phyloP scores from a whole-genome alignment of 2,797 vertebrate species.

The Psittacula echo region DNA sequence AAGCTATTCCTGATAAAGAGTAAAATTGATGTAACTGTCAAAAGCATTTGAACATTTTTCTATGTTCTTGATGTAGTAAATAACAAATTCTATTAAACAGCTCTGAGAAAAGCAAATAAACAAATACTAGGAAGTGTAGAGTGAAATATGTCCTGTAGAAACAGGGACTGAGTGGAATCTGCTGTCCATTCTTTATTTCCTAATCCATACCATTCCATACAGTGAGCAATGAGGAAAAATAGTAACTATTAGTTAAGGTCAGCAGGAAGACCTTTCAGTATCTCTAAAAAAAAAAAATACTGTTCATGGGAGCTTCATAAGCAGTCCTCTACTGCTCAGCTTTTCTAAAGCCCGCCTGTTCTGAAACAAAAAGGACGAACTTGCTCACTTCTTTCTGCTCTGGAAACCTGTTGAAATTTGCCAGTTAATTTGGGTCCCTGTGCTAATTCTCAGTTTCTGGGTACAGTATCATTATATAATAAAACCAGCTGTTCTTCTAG shows the following conservation, averaged over 20 bases:
- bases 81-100: neutral
- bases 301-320: neutral
- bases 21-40: slow-evolving; percentile 5
- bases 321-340: neutral
- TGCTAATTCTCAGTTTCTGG: neutral
- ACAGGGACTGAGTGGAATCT: neutral
- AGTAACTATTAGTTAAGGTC: neutral
- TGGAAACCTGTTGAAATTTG: neutral
- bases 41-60: neutral
- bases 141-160: neutral
- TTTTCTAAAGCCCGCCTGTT: neutral
- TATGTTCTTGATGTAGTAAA: neutral
- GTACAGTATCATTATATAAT: neutral
- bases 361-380: neutral
- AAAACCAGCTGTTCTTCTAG: neutral
- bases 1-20: neutral
- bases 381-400: neutral
- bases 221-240: neutral
- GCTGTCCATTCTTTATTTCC: neutral
- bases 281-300: neutral
- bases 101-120: neutral
- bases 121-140: neutral
- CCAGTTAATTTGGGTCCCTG: neutral
- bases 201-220: neutral
- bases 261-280: neutral